Evolutionary conservation across 2,888 invertebrate genomes (phyloP).

Genomic region (Drosophila longiperda): DNA sequence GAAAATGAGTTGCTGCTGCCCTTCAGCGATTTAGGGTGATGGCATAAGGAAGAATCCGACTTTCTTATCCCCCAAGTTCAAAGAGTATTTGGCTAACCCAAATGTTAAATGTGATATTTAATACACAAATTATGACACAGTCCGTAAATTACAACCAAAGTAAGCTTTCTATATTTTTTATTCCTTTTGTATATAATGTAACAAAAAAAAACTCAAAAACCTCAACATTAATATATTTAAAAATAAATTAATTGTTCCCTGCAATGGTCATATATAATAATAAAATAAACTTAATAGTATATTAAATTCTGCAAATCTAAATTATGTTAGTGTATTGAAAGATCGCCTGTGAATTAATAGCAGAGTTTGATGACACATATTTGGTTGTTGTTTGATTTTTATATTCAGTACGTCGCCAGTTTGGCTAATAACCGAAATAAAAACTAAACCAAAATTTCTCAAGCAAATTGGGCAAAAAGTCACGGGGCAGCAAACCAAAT

Average conservation of each 20-base stretch:
- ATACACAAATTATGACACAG: background rate
- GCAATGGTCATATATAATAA: background rate
- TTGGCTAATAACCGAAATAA: constrained; percentile 69
- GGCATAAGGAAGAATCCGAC: constrained; percentile 40
- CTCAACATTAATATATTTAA: background rate
- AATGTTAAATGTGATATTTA: background rate
- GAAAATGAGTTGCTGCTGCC: constrained; percentile 16
- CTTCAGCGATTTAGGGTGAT: constrained; percentile 21
- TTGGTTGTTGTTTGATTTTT: constrained; percentile 35
- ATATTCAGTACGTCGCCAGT: constrained; percentile 60
- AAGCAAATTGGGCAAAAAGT: constrained; percentile 27
- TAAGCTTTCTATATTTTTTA: background rate
- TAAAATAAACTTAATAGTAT: too few species aligned
- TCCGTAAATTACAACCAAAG: too few species aligned
- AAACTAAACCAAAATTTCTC: constrained; percentile 50
- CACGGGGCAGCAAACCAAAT: constrained; percentile 17
- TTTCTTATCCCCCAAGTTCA: constrained; percentile 21
- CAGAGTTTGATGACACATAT: constrained; percentile 43
- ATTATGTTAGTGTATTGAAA: constrained; percentile 14
- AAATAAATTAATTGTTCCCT: background rate
- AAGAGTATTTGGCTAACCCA: background rate
- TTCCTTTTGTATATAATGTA: background rate
- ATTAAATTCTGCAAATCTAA: background rate
- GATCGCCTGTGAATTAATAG: constrained; percentile 10
- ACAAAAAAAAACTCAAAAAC: background rate